phyloP scores from a whole-genome alignment of 2,888 invertebrate genomes.

The Dicroscelio sp. region DNA sequence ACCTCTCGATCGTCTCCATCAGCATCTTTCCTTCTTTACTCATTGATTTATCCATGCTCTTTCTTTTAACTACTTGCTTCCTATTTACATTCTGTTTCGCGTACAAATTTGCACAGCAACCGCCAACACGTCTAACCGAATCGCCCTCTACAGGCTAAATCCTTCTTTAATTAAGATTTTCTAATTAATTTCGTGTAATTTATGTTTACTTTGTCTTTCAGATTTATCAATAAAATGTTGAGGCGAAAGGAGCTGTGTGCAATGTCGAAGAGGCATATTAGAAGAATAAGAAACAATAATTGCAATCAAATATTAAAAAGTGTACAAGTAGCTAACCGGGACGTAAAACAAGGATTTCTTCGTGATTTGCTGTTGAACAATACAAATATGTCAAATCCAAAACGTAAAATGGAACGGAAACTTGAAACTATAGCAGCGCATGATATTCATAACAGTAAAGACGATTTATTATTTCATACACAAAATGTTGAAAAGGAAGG shows the following conservation, averaged over 20 bases:
- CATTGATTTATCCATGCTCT: background rate
- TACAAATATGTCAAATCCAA: background rate
- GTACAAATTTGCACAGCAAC: too few species aligned
- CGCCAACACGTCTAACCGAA: too few species aligned
- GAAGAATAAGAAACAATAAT: background rate
- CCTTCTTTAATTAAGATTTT: too few species aligned
- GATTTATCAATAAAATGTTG: background rate
- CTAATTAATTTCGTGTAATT: too few species aligned
- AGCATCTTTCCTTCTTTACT: slow-evolving; percentile 10
- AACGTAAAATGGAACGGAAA: background rate
- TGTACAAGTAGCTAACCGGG: background rate
- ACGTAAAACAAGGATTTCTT: background rate
- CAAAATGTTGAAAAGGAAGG: too few species aligned
- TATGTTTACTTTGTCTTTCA: too few species aligned
- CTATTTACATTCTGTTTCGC: too few species aligned
- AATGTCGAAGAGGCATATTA: background rate
- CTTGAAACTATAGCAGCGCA: background rate
- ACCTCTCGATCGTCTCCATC: background rate
- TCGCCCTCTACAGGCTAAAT: too few species aligned
- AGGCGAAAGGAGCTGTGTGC: background rate
- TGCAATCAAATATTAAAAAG: background rate
- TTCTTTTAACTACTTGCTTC: too few species aligned
- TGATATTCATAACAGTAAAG: background rate
- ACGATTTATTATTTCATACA: too few species aligned
- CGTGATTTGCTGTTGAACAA: background rate